Conservation (phyloP, 2,113 vertebrate genomes). For the Sisor rabdophorus region DNA sequence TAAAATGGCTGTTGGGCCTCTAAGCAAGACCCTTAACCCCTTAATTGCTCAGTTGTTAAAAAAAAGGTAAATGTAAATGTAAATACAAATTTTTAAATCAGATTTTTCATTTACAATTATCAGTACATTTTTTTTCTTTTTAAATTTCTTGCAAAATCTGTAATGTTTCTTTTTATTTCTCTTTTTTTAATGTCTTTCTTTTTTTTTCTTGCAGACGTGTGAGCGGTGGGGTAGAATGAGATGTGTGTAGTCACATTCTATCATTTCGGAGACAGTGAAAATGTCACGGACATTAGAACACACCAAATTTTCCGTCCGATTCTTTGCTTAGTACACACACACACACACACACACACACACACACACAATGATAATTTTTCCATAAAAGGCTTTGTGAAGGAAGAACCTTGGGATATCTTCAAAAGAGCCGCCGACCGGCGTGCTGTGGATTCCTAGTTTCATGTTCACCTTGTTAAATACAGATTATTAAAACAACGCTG, state of each 20-base stretch:
- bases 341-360: background rate
- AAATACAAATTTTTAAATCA: no score
- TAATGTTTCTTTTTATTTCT: background rate
- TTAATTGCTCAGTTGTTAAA: no score
- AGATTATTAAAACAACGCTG: constrained; percentile 40
- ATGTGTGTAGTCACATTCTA: background rate
- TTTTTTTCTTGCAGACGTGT: background rate
- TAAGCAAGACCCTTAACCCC: no score
- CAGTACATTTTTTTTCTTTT: no score
- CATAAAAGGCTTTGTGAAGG: background rate
- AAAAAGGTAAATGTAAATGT: no score
- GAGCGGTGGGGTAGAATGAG: background rate
- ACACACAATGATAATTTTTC: background rate
- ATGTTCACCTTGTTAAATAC: constrained; percentile 35
- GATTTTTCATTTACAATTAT: no score
- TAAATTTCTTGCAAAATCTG: no score
- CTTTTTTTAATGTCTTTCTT: background rate
- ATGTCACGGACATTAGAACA: background rate
- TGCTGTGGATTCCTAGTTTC: constrained; percentile 26
- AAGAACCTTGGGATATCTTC: background rate
- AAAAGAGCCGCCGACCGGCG: background rate
- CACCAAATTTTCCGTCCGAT: background rate
- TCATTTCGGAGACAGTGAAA: background rate
- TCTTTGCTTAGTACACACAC: background rate
- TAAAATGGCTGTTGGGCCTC: no score